Percentiles rank a stretch among this genome's conserved stretches.
Conservation (phyloP, 1,140 invertebrate genomes). For the Lucilia cuprina region DNA sequence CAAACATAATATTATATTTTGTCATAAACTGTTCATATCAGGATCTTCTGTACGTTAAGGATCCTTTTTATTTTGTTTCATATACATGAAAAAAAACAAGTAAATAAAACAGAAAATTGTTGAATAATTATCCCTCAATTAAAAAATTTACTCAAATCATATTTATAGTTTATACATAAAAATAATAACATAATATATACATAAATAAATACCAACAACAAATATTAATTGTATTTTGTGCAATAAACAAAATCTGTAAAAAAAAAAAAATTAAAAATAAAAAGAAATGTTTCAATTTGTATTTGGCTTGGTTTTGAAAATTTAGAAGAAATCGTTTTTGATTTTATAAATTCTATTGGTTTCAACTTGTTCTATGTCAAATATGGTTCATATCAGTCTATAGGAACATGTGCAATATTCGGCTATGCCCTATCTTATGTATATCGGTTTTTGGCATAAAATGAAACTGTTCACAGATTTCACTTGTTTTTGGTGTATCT, state of each 20-base stretch:
- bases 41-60: neutral
- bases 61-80: neutral
- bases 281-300: neutral
- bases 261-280: conserved; percentile 7
- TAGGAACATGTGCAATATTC: no score
- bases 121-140: conserved; percentile 18
- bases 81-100: neutral
- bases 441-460: no score
- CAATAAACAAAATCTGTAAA: conserved; percentile 37
- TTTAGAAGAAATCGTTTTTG: no score
- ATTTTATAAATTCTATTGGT: no score
- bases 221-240: conserved; percentile 33
- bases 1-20: neutral
- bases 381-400: no score
- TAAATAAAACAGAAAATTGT: neutral
- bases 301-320: neutral
- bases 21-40: neutral
- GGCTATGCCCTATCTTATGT: no score
- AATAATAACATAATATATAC: neutral
- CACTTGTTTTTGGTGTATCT: no score
- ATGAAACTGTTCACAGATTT: no score
- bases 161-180: conserved; percentile 34
- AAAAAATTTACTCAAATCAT: conserved; percentile 29
- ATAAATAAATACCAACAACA: conserved; percentile 22
- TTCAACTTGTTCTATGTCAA: no score